phyloP scores from a whole-genome alignment of 2,888 invertebrate species.

The Tipula vernalis region DNA sequence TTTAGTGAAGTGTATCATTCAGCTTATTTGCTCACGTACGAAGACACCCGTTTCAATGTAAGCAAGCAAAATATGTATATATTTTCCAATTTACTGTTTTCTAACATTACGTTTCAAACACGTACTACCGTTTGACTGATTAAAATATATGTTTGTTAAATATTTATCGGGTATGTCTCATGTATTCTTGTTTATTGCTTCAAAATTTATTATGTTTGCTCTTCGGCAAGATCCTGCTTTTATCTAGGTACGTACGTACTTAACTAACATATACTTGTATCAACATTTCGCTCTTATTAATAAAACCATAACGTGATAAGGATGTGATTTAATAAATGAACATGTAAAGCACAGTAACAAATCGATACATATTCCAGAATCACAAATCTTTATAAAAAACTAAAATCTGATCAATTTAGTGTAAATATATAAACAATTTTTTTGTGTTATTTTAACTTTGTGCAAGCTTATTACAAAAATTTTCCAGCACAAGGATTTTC shows the following conservation, averaged over 20 bases:
- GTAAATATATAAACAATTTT: not conserved
- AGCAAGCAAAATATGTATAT: no score
- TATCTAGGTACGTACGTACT: not conserved
- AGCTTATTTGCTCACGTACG: no score
- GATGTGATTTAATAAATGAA: not conserved
- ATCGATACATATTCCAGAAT: not conserved
- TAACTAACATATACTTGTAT: no score
- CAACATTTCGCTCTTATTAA: not conserved
- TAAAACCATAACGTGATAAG: not conserved
- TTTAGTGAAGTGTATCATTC: no score
- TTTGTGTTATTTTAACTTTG: not conserved
- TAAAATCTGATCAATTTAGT: not conserved
- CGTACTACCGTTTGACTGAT: not conserved
- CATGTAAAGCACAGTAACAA: not conserved
- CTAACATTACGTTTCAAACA: no score
- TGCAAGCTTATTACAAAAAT: not conserved
- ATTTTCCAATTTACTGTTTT: no score
- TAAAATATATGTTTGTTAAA: not conserved
- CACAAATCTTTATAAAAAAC: not conserved
- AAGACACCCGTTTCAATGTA: no score
- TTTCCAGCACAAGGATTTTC: not conserved
- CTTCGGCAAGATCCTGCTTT: no score
- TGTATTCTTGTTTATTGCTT: not conserved
- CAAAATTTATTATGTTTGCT: not conserved
- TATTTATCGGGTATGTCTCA: not conserved